Evolutionary conservation across 2,797 vertebrate species (phyloP).

Genomic region (Myotis findleyi): DNA sequence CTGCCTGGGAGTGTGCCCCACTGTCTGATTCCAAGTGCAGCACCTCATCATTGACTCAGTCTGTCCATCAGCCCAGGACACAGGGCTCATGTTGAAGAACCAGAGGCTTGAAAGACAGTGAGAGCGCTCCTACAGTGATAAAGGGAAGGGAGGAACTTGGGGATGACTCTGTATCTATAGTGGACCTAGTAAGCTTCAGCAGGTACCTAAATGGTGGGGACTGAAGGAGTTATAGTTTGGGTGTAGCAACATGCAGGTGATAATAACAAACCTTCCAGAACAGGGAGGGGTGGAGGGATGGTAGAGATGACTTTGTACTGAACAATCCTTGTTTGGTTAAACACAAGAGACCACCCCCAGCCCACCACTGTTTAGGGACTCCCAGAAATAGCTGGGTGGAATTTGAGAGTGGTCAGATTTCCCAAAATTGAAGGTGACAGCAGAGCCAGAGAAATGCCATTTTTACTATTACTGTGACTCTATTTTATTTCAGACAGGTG

Average conservation of each 20-base stretch:
- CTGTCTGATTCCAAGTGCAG: neutral
- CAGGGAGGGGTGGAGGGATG: neutral
- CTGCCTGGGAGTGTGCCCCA: neutral
- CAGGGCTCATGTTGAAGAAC: neutral
- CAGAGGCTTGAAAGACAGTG: neutral
- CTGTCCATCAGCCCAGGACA: neutral
- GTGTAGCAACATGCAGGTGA: neutral
- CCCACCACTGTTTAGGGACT: neutral
- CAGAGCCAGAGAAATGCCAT: constrained; percentile 23
- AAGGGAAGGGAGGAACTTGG: neutral
- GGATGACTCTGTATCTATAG: neutral
- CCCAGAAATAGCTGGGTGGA: constrained; percentile 59
- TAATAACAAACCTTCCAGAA: neutral
- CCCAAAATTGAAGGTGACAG: constrained; percentile 54
- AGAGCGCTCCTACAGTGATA: neutral
- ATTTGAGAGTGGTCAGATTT: constrained; percentile 61
- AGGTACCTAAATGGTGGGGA: neutral
- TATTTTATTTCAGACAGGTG: constrained; percentile 63
- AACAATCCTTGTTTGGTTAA: constrained; percentile 32
- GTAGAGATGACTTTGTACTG: neutral
- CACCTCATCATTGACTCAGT: neutral
- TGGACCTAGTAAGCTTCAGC: neutral
- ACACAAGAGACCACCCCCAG: neutral
- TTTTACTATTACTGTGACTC: constrained; percentile 53
- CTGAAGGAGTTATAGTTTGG: neutral